These are phyloP conservation scores for Pollenia angustigena DNA, from an alignment of 2,888 invertebrate genomes.

Conservation along the genomic window DNA sequence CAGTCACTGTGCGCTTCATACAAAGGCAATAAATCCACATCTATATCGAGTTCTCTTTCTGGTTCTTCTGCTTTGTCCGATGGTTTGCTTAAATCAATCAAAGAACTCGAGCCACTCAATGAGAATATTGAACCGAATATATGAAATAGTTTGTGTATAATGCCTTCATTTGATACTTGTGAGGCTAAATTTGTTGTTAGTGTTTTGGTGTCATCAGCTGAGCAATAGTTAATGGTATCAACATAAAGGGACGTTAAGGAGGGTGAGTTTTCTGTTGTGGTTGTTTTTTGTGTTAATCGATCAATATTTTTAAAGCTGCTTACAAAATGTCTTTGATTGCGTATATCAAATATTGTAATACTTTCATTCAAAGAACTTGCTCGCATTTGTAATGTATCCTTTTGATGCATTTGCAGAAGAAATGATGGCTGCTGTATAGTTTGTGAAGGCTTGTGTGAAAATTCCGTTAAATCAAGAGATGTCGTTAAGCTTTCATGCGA, in stretches of 20 bases:
- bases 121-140: constrained; percentile 81
- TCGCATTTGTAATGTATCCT: constrained; percentile 48
- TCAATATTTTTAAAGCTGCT: constrained; percentile 48
- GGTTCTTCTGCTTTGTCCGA: constrained; percentile 30
- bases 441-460: not conserved
- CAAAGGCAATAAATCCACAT: constrained; percentile 77
- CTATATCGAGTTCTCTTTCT: constrained; percentile 59
- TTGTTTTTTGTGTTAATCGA: constrained; percentile 6
- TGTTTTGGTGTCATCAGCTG: constrained; percentile 60
- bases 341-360: constrained; percentile 81
- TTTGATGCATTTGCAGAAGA: constrained; percentile 76
- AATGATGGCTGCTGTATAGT: constrained; percentile 71
- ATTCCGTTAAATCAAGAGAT: constrained; percentile 39
- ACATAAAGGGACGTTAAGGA: constrained; percentile 23
- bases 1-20: constrained; percentile 80
- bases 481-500: constrained; percentile 26
- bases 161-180: constrained; percentile 74
- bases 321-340: constrained; percentile 74
- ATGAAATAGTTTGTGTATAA: constrained; percentile 79
- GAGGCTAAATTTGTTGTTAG: constrained; percentile 40
- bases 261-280: constrained; percentile 28
- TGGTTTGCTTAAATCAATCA: constrained; percentile 69
- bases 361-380: constrained; percentile 75
- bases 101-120: constrained; percentile 72
- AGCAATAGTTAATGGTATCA: constrained; percentile 35